Conservation (phyloP, 2,797 vertebrate genomes). For the Ceyx erithaca region DNA sequence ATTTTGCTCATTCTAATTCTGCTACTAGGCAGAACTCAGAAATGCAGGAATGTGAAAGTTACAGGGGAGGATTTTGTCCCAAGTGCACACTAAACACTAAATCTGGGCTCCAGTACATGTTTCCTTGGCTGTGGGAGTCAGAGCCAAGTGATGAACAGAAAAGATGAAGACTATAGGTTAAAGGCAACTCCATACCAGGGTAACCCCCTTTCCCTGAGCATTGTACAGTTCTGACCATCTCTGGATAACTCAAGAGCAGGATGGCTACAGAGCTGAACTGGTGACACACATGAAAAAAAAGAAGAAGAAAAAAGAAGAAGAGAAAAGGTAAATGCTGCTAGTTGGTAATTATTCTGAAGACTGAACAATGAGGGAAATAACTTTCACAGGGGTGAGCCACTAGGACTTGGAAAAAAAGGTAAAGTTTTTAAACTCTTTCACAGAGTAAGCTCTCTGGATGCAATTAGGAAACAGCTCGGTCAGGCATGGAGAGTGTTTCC, state of each 20-base stretch:
- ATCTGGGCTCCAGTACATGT: not conserved
- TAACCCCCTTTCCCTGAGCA: not conserved
- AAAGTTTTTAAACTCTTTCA: not conserved
- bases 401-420: constrained; percentile 5
- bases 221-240: not conserved
- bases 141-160: not conserved
- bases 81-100: not conserved
- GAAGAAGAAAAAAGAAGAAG: not conserved
- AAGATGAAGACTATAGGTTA: not conserved
- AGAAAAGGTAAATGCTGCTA: not conserved
- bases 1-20: constrained; percentile 48
- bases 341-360: not conserved
- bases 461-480: constrained; percentile 37
- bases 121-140: not conserved
- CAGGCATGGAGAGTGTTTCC: not conserved
- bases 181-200: not conserved
- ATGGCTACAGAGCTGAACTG: not conserved
- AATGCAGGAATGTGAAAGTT: constrained; percentile 1
- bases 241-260: not conserved
- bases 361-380: not conserved
- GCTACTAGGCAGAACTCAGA: constrained; percentile 52
- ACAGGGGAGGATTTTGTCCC: not conserved
- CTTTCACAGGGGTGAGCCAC: not conserved
- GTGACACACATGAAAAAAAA: not conserved
- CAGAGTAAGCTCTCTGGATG: constrained; percentile 21